Evolutionary conservation across 1,140 invertebrate species (phyloP), one percentile per base, ranked within the genome.

Genomic region (Aricia agestis): DNA sequence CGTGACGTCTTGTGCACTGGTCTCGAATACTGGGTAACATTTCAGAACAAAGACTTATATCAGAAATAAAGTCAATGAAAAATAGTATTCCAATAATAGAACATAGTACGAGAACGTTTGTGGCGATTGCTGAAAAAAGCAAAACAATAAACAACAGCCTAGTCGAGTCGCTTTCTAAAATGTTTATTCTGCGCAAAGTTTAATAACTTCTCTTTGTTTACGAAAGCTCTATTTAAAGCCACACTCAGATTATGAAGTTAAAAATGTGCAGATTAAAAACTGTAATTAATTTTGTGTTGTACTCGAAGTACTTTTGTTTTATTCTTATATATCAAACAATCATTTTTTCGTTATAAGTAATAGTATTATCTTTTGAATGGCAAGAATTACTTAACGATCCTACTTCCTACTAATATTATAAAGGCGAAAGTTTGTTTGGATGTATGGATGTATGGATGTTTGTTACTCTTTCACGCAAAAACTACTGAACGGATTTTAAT

Each of bases 171-270:
- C 36, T 36, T 52, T 52, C 45, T 52, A 52, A 52, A 52, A 52
- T 52, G 45, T 52, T 52, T 52, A 52, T 52, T 52, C 45, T 4
- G 45, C 10, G 45, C 45, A 52, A 52, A 11, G 45, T 52, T 52
- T 52, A 52, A 52, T 52, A 52, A 52, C 45, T 52, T 52, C 45
- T 52, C 45, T 52, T 52, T 52, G 45, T 52, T 52, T 13, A 52
- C 13, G 45, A 13, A 52, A 52, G 45, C 13, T 52, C 45, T 52
- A 52, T 52, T 52, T 52, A 52, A 52, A 52, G 45, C 45, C 45
- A 52, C 11, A 52, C 45, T 52, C 45, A 52, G 45, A 13, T 52
- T 52, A 52, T 52, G 45, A 52, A 52, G 11, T 52, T 52, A 52
- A 52, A 52, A 52, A 52, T 52, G 45, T 52, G 45, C 45, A 52